A percentile compares a stretch with the other conserved stretches of the same genome.
These are phyloP conservation scores for Clarias fuscus DNA, from an alignment of 2,797 vertebrate species.

Conservation along the genomic window DNA sequence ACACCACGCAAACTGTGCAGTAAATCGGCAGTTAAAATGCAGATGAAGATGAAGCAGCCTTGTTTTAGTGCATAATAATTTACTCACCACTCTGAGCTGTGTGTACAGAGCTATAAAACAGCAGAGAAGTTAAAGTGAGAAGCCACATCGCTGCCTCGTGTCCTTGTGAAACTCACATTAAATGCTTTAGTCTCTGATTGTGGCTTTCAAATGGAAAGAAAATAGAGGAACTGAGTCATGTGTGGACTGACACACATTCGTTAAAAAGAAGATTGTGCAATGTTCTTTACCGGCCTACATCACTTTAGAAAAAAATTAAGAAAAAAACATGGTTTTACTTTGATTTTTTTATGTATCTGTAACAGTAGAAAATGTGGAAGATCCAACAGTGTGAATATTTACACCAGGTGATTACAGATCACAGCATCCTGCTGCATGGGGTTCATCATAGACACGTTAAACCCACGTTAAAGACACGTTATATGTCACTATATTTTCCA, in stretches of 20 bases:
- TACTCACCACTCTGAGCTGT: neutral
- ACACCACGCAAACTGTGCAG: neutral
- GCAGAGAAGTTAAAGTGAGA: neutral
- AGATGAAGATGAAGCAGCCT: no score
- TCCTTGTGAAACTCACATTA: neutral
- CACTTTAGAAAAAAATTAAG: no score
- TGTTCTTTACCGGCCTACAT: no score
- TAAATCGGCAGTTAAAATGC: neutral
- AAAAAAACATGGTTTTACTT: no score
- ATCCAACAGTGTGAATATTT: no score
- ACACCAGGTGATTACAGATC: no score
- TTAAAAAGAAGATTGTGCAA: neutral
- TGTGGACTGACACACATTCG: accelerated
- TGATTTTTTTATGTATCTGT: no score
- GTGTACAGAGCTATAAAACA: neutral
- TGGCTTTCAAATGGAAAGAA: neutral
- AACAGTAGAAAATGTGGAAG: no score
- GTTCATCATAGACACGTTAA: no score
- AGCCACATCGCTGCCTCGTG: neutral
- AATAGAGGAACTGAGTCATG: neutral
- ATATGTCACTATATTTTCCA: neutral
- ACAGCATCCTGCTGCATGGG: no score
- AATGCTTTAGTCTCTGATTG: neutral
- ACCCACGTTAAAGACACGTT: no score
- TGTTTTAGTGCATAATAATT: neutral